phyloP scores from a whole-genome alignment of 2,113 vertebrate species.

The Oxyruncus cristatus region DNA sequence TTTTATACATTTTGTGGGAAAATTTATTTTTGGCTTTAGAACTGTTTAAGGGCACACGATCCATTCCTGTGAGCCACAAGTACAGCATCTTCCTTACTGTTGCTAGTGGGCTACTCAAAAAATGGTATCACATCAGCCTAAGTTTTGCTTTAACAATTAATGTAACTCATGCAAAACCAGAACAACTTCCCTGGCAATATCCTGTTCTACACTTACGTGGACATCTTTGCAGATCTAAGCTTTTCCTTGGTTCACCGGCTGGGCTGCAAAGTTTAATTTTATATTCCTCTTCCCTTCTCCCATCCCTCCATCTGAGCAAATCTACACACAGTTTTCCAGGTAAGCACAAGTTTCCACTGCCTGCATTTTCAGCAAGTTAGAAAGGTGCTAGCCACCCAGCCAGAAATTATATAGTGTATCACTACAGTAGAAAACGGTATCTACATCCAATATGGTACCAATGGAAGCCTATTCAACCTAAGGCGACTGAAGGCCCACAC shows the following conservation, averaged over 20 bases:
- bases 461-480: too few relatives aligned
- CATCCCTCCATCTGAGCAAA: background rate
- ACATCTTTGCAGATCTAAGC: background rate
- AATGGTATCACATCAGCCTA: background rate
- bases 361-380: background rate
- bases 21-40: background rate
- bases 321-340: background rate
- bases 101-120: background rate
- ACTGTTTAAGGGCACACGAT: background rate
- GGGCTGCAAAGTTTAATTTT: background rate
- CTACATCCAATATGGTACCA: too few relatives aligned
- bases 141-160: background rate
- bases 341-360: background rate
- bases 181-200: background rate
- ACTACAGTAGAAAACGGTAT: too few relatives aligned
- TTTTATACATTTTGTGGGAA: conserved; percentile 5
- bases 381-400: background rate
- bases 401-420: background rate
- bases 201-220: background rate
- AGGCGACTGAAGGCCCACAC: too few relatives aligned
- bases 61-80: background rate
- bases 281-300: background rate
- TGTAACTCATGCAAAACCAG: background rate
- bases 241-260: background rate
- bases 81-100: background rate